Evolutionary conservation across 2,888 invertebrate genomes (phyloP), one percentile per base, ranked within the genome.

Genomic region (Villa cingulata): DNA sequence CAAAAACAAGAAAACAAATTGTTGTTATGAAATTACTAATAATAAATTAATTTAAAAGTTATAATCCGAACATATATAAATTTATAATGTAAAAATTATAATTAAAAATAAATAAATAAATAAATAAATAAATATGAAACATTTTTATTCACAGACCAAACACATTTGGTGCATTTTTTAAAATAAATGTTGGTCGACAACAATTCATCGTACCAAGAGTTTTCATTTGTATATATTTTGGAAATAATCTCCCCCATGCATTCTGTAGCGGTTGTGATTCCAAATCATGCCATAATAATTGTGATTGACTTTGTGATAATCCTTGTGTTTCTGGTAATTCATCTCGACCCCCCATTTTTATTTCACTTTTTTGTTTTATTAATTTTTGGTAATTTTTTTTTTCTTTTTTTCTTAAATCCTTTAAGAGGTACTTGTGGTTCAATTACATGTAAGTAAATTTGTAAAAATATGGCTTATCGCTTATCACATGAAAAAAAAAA

Each of bases 241-340:
- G 62, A 53, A 66, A 66, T 3, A 68, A 57, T 12, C 68, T 58
- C 15, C 68, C 68, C 68, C 68, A 68, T 12, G 68, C 59, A 38
- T 59, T 62, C 15, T 66, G 62, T 48, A 68, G 63, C 0, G 66
- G 64, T 43, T 68, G 67, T n/a, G 65, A 65, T 39, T 68, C 65
- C n/a, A 66, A 48, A 43, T 65, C 62, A 0, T 59, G 59, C 65
- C 65, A 68, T 41, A 63, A 54, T 37, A 62, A 59, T 0, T 66
- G 67, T 3, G 56, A 55, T 42, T 64, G 56, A 20, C 64, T 68
- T 49, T 65, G 65, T 4, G 68, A 65, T 4, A 55, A 60, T 7
- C 55, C 40, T 27, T 46, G 46, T n/a, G 46, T 46, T 2, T 42
- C 46, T 15, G 46, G 41, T 12, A 42, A 2, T 27, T 41, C 46